phyloP scores from a whole-genome alignment of 1,140 invertebrate genomes.

The Oedothorax gibbosus region DNA sequence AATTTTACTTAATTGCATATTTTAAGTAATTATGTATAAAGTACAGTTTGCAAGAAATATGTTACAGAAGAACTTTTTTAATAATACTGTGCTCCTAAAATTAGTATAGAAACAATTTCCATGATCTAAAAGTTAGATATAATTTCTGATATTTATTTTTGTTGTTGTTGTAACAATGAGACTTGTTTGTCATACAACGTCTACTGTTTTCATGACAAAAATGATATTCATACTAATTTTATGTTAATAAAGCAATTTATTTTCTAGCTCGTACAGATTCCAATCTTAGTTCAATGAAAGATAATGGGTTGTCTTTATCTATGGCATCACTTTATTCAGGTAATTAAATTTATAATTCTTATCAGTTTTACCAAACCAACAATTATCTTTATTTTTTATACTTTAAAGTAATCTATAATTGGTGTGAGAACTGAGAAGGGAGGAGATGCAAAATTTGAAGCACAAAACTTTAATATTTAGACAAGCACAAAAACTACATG shows the following conservation, averaged over 20 bases:
- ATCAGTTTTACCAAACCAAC: not conserved
- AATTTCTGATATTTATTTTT: not conserved
- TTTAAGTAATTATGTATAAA: no score
- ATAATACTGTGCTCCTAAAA: no score
- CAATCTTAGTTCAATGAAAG: conserved; percentile 63
- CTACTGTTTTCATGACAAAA: not conserved
- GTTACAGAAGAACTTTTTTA: no score
- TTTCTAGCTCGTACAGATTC: conserved; percentile 47
- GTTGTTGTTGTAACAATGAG: no score
- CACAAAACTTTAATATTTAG: no score
- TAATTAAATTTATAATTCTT: conserved; percentile 18
- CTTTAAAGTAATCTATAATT: no score
- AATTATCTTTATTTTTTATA: not conserved
- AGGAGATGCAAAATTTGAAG: no score
- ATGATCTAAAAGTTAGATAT: not conserved
- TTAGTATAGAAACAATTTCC: not conserved
- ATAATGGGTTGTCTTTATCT: conserved; percentile 73
- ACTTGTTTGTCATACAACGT: not conserved
- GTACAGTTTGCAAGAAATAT: no score
- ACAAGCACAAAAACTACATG: no score
- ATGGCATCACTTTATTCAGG: conserved; percentile 77
- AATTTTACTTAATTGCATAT: no score
- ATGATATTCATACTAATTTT: not conserved
- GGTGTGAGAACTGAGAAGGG: no score
- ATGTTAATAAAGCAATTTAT: not conserved